phyloP scores from a whole-genome alignment of 1,140 invertebrate species.

The Meteorus sp. region DNA sequence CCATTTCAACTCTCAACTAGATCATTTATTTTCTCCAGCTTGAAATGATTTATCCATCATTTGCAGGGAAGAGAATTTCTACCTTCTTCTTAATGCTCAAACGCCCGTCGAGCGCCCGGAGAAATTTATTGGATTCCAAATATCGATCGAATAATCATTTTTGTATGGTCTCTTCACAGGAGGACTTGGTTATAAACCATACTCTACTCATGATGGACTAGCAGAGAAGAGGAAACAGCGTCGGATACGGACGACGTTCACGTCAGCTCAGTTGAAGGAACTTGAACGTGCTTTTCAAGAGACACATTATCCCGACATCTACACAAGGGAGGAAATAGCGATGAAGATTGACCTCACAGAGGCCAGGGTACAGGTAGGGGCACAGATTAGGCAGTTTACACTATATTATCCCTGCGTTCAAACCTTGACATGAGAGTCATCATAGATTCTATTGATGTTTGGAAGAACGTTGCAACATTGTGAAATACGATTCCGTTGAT shows the following conservation, averaged over 20 bases:
- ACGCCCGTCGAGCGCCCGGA: no score
- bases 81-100: no score
- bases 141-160: no score
- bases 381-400: constrained; percentile 1
- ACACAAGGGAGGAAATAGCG: constrained; percentile 97
- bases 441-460: no score
- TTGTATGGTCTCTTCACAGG: constrained; percentile 55
- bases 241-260: constrained; percentile 94
- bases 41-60: no score
- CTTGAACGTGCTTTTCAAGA: constrained; percentile 95
- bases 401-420: not conserved
- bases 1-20: no score
- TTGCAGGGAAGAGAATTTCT: no score
- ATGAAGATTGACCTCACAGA: constrained; percentile 98
- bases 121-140: no score
- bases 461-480: no score
- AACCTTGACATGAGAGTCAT: no score
- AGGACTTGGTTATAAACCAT: constrained; percentile 85
- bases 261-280: constrained; percentile 94
- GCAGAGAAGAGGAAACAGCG: constrained; percentile 91
- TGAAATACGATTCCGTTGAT: no score
- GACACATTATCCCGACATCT: constrained; percentile 98
- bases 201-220: constrained; percentile 80
- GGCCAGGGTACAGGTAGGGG: constrained; percentile 93
- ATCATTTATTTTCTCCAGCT: no score